A percentile compares a stretch with the other conserved stretches of the same genome.
Conservation (phyloP, 1,140 invertebrate genomes). For the Ceratina australensis region DNA sequence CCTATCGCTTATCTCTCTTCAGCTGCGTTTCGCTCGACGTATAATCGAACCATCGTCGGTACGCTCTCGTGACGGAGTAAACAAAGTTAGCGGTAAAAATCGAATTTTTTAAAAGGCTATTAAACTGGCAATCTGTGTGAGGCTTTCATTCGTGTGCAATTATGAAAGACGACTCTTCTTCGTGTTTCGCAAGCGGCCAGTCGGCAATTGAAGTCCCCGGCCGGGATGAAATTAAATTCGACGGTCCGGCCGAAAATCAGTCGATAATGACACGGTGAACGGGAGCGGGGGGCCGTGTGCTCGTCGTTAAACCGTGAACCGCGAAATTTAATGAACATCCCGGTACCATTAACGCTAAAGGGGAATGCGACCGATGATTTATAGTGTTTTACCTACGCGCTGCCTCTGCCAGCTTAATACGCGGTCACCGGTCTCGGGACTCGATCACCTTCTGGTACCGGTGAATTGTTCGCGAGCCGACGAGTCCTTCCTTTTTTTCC, state of each 20-base stretch:
- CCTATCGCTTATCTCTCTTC: not conserved
- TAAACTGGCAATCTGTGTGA: not conserved
- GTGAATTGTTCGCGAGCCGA: constrained; percentile 14
- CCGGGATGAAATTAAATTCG: constrained; percentile 49
- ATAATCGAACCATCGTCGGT: not conserved
- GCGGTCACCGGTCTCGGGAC: not conserved
- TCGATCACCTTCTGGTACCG: not conserved
- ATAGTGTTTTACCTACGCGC: constrained; percentile 10
- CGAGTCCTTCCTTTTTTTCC: constrained; percentile 9
- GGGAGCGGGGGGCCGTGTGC: constrained; percentile 21
- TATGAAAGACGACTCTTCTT: constrained; percentile 9
- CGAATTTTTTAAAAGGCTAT: too few relatives aligned
- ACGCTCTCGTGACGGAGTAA: not conserved
- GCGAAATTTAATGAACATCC: constrained; percentile 58
- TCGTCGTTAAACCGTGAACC: constrained; percentile 45
- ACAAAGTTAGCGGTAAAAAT: not conserved
- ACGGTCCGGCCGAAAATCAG: constrained; percentile 46
- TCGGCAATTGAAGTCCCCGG: constrained; percentile 34
- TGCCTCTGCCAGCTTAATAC: not conserved
- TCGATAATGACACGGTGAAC: constrained; percentile 52
- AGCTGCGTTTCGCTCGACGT: not conserved
- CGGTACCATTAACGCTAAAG: constrained; percentile 35
- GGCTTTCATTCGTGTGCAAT: constrained; percentile 15
- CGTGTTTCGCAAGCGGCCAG: constrained; percentile 12
- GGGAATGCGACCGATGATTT: constrained; percentile 53